phyloP scores from a whole-genome alignment of 37 sponge, comb jelly and placozoan species.

The Ianthella basta region DNA sequence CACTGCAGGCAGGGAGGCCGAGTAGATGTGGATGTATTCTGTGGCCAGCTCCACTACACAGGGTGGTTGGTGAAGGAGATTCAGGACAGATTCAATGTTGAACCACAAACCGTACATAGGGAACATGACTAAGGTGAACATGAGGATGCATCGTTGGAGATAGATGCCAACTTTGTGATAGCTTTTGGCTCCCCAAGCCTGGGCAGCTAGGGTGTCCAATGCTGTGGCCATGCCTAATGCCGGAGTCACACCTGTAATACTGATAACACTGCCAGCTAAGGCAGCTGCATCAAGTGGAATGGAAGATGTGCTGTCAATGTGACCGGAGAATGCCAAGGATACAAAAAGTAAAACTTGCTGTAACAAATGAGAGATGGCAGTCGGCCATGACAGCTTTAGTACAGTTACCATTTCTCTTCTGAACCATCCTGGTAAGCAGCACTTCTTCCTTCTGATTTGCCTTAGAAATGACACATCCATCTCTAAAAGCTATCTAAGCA shows the following conservation, averaged over 20 bases:
- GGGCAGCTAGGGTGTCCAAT: conserved; percentile 3
- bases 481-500: too few relatives aligned
- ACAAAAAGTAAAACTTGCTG: conserved; percentile 5
- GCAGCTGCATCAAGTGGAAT: neutral
- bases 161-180: neutral
- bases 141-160: conserved; percentile 18
- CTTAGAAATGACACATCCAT: too few relatives aligned
- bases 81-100: conserved; percentile 63
- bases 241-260: neutral
- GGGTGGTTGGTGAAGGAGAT: conserved; percentile 52
- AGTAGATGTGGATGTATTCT: conserved; percentile 1
- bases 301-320: neutral
- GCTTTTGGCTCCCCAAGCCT: conserved; percentile 20
- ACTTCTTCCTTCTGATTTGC: too few relatives aligned
- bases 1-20: neutral
- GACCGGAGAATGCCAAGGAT: conserved; percentile 1
- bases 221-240: neutral
- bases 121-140: conserved; percentile 27
- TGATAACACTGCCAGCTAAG: neutral
- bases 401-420: neutral
- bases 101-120: conserved; percentile 40
- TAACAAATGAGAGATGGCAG: neutral
- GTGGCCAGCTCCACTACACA: conserved; percentile 54
- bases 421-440: conserved; percentile 13
- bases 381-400: neutral